Conservation (phyloP, 2,888 invertebrate species). For the Polymixis lichenea region DNA sequence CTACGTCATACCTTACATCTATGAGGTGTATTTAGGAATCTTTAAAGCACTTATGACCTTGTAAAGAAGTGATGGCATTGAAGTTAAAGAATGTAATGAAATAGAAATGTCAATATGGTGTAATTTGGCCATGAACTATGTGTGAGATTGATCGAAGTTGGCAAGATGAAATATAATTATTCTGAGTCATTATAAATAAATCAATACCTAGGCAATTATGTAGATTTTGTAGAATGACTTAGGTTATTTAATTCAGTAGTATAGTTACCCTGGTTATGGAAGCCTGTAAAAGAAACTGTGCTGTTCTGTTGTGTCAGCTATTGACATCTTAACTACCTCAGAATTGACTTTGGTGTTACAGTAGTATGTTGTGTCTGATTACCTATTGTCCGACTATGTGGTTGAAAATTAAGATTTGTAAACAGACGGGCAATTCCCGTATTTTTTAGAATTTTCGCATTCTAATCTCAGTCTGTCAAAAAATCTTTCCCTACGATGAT, state of each 20-base stretch:
- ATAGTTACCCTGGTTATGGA: too few species aligned
- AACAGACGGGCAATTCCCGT: background rate
- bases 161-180: slow-evolving; percentile 25
- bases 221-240: background rate
- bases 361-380: background rate
- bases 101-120: slow-evolving; percentile 45
- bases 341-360: background rate
- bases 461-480: too few species aligned
- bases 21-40: background rate
- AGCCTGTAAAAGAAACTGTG: background rate
- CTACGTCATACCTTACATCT: slow-evolving; percentile 7
- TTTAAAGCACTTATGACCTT: slow-evolving; percentile 34
- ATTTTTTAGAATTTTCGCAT: too few species aligned
- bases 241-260: background rate
- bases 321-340: background rate
- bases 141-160: slow-evolving; percentile 12
- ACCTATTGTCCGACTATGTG: background rate
- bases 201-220: background rate
- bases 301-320: background rate
- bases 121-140: slow-evolving; percentile 39
- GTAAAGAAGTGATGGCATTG: slow-evolving; percentile 38
- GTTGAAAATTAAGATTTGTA: background rate
- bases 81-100: slow-evolving; percentile 34
- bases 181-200: background rate
- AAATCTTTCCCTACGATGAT: too few species aligned